phyloP scores from a whole-genome alignment of 2,888 invertebrate species.

The Autographa gamma region DNA sequence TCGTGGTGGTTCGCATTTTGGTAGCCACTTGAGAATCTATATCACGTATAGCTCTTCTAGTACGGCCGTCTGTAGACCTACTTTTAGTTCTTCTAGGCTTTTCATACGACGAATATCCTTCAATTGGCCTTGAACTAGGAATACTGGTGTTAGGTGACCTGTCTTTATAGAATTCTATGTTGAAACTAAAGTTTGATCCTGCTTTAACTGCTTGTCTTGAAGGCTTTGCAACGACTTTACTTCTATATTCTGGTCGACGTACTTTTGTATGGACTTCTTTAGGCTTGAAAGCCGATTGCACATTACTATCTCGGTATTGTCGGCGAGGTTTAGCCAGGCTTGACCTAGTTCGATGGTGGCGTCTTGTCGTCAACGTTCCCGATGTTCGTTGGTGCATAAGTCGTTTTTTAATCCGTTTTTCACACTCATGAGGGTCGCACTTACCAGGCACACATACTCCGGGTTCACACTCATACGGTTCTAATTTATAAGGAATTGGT shows the following conservation, averaged over 20 bases:
- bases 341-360: conserved; percentile 23
- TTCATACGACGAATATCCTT: conserved; percentile 11
- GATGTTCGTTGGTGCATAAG: conserved; percentile 22
- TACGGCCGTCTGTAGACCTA: conserved; percentile 26
- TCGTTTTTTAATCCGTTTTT: conserved; percentile 41
- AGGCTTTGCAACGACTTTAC: conserved; percentile 15
- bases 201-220: conserved; percentile 60
- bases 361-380: conserved; percentile 29
- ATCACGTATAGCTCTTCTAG: conserved; percentile 32
- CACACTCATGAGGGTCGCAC: conserved; percentile 61
- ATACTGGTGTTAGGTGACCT: conserved; percentile 21
- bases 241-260: conserved; percentile 19
- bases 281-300: conserved; percentile 31
- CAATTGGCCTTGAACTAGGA: conserved; percentile 16
- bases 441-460: conserved; percentile 60
- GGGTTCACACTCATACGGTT: conserved; percentile 61
- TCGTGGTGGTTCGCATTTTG: conserved; percentile 48
- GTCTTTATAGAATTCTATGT: conserved; percentile 65
- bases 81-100: conserved; percentile 24
- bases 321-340: conserved; percentile 18
- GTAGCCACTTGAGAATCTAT: conserved; percentile 52
- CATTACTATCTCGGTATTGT: conserved; percentile 28
- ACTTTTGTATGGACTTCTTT: conserved; percentile 18
- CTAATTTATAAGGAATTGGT: conserved; percentile 34
- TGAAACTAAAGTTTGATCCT: conserved; percentile 64